Conservation (phyloP, 1,140 invertebrate genomes). For the Papilio aristodemus region DNA sequence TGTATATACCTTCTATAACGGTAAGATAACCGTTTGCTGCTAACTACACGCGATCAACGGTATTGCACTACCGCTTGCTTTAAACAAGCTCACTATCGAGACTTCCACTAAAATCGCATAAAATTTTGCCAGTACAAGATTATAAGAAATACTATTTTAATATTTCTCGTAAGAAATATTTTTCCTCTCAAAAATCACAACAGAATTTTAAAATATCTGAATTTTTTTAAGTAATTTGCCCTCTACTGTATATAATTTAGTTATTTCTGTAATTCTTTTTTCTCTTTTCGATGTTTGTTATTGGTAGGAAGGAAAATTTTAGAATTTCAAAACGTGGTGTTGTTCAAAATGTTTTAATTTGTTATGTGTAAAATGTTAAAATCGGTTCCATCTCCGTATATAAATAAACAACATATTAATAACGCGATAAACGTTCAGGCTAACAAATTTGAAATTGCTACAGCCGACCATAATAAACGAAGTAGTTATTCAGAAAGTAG, state of each 20-base stretch:
- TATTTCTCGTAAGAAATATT: no score
- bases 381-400: background rate
- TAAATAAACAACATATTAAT: slow-evolving; percentile 23
- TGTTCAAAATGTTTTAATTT: no score
- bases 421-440: slow-evolving; percentile 25
- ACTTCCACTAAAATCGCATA: background rate
- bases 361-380: background rate
- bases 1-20: slow-evolving; percentile 29
- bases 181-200: no score
- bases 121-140: no score
- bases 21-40: slow-evolving; percentile 28
- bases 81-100: slow-evolving; percentile 10
- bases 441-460: slow-evolving; percentile 42
- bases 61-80: slow-evolving; percentile 23
- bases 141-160: no score
- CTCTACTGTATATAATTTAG: no score
- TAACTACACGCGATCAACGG: slow-evolving; percentile 27
- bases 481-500: slow-evolving; percentile 70
- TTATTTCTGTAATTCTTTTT: no score
- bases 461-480: slow-evolving; percentile 22
- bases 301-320: no score
- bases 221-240: no score
- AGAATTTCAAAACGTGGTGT: no score
- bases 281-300: no score
- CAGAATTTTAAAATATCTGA: no score